Conservation (phyloP, 2,888 invertebrate genomes). For the Stegophylla sp. region DNA sequence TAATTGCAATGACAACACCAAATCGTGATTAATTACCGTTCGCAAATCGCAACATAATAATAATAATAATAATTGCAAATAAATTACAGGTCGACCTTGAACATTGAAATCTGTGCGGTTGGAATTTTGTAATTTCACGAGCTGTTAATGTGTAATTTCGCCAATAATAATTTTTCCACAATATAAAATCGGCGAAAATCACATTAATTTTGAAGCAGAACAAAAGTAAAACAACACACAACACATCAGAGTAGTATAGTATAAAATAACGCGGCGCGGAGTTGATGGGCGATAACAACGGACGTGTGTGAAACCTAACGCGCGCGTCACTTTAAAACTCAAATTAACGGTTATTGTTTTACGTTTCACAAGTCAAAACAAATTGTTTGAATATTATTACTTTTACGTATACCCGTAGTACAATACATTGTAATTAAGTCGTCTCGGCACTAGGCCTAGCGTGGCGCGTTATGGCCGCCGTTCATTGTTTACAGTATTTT, state of each 20-base stretch:
- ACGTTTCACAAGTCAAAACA: slow-evolving; percentile 40
- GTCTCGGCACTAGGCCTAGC: too few relatives aligned
- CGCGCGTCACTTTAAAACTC: neutral
- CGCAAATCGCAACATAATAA: too few relatives aligned
- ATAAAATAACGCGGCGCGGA: too few relatives aligned
- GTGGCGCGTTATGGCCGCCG: neutral
- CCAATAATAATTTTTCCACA: neutral
- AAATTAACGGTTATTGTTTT: slow-evolving; percentile 40
- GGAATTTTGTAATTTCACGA: too few relatives aligned
- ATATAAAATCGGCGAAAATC: neutral
- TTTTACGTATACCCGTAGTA: neutral
- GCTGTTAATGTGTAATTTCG: too few relatives aligned
- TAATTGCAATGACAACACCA: too few relatives aligned
- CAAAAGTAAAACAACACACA: neutral
- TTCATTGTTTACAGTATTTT: slow-evolving; percentile 48
- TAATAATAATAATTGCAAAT: too few relatives aligned
- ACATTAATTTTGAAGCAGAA: neutral
- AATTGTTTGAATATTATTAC: slow-evolving; percentile 36
- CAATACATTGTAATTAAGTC: slow-evolving; percentile 42
- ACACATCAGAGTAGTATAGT: too few relatives aligned
- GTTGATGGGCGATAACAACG: neutral
- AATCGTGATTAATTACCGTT: too few relatives aligned
- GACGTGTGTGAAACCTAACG: too few relatives aligned
- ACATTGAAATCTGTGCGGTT: too few relatives aligned
- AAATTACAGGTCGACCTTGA: too few relatives aligned